A percentile compares a stretch with the other conserved stretches of the same genome.
These are phyloP conservation scores for Drosophila mercatorum DNA, from an alignment of 2,888 invertebrate genomes.

Conservation along the genomic window DNA sequence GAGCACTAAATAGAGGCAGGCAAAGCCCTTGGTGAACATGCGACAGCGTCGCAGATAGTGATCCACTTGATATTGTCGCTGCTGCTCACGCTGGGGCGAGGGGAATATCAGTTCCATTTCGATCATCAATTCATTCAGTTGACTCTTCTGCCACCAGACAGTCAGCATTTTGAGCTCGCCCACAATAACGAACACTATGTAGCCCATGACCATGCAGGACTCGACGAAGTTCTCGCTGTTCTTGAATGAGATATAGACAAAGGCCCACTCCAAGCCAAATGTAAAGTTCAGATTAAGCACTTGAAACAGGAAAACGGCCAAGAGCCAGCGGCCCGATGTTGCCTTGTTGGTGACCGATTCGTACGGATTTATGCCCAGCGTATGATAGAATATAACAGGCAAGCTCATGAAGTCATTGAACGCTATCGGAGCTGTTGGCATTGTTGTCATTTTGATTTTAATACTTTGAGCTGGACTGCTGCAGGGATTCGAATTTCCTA, in stretches of 20 bases:
- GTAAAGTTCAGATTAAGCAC: conserved; percentile 29
- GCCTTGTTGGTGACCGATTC: conserved; percentile 8
- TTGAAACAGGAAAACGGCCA: conserved; percentile 11
- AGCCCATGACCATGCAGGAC: conserved; percentile 31
- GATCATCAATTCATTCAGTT: conserved; percentile 51
- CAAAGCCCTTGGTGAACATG: conserved; percentile 56
- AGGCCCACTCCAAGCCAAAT: conserved; percentile 18
- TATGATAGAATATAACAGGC: conserved; percentile 35
- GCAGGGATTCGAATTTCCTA: not conserved
- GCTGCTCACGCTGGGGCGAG: not conserved
- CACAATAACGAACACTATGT: conserved; percentile 26
- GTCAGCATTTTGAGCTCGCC: conserved; percentile 36
- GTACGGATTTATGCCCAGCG: conserved; percentile 45
- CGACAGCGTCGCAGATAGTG: conserved; percentile 45
- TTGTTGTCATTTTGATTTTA: conserved; percentile 9
- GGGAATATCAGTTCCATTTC: conserved; percentile 67
- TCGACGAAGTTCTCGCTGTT: conserved; percentile 38
- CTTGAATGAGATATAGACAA: conserved; percentile 15
- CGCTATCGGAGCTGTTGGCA: not conserved
- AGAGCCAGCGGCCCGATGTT: conserved; percentile 8
- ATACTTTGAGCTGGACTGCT: not conserved
- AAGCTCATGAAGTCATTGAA: conserved; percentile 47
- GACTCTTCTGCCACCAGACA: conserved; percentile 38
- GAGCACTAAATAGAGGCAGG: conserved; percentile 70
- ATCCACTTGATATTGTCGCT: conserved; percentile 44